Conservation (phyloP, 2,888 invertebrate genomes). For the Monopis laevigella region DNA sequence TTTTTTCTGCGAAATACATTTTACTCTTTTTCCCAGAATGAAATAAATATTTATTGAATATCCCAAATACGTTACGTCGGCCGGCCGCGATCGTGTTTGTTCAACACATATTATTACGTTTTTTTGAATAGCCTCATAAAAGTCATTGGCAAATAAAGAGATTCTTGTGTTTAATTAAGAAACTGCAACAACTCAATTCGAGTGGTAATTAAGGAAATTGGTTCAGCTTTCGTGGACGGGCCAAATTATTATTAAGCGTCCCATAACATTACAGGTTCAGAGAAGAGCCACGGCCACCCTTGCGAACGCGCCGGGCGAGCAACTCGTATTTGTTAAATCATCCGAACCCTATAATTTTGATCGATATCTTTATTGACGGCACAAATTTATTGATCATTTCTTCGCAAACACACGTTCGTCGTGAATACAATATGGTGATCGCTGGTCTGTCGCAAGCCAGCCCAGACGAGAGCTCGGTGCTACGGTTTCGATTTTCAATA, state of each 20-base stretch:
- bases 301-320: conserved; percentile 50
- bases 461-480: conserved; percentile 43
- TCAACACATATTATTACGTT: conserved; percentile 30
- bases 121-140: conserved; percentile 37
- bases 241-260: conserved; percentile 51
- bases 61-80: too few species aligned
- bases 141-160: conserved; percentile 41
- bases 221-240: conserved; percentile 44
- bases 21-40: too few species aligned
- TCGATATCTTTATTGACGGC: conserved; percentile 65
- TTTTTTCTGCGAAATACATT: too few species aligned
- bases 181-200: conserved; percentile 42
- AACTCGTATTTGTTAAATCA: conserved; percentile 63
- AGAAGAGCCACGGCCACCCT: conserved; percentile 43
- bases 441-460: conserved; percentile 39
- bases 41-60: too few species aligned
- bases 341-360: conserved; percentile 66
- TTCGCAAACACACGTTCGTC: conserved; percentile 51
- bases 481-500: conserved; percentile 62
- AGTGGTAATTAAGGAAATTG: conserved; percentile 50
- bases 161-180: conserved; percentile 45
- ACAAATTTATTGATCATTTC: conserved; percentile 64
- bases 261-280: conserved; percentile 54
- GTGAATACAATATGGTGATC: conserved; percentile 49
- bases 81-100: conserved; percentile 40